Conservation (phyloP, 2,888 invertebrate species). For the Oxystoma pomonae region DNA sequence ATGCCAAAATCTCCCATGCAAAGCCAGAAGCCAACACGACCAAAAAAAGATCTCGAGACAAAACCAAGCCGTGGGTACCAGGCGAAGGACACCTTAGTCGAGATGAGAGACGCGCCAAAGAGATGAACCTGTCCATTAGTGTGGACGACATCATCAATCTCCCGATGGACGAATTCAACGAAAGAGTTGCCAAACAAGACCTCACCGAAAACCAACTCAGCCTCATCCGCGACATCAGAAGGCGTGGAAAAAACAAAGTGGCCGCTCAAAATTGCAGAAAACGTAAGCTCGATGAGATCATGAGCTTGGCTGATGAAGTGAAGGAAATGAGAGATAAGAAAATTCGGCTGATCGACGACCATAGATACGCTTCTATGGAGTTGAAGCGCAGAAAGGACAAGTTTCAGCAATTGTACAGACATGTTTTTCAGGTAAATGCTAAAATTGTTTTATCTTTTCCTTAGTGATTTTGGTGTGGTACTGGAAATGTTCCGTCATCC, state of each 20-base stretch:
- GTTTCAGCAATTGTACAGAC: constrained; percentile 81
- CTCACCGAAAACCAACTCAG: constrained; percentile 89
- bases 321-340: constrained; percentile 81
- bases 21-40: too few species aligned
- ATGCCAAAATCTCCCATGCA: too few species aligned
- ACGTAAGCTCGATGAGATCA: constrained; percentile 90
- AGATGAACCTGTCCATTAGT: constrained; percentile 68
- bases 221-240: constrained; percentile 60
- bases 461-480: too few species aligned
- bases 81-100: too few species aligned
- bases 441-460: too few species aligned
- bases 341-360: constrained; percentile 69
- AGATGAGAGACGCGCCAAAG: constrained; percentile 86
- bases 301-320: constrained; percentile 88
- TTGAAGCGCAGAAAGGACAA: constrained; percentile 81
- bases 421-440: constrained; percentile 89
- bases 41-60: too few species aligned
- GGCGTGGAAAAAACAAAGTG: constrained; percentile 51
- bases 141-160: constrained; percentile 90
- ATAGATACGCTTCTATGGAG: constrained; percentile 69
- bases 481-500: too few species aligned
- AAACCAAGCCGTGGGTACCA: too few species aligned
- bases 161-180: constrained; percentile 98
- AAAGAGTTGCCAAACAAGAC: constrained; percentile 88
- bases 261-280: constrained; percentile 99